phyloP scores from a whole-genome alignment of 2,113 vertebrate genomes.

The Pangasianodon gigas region DNA sequence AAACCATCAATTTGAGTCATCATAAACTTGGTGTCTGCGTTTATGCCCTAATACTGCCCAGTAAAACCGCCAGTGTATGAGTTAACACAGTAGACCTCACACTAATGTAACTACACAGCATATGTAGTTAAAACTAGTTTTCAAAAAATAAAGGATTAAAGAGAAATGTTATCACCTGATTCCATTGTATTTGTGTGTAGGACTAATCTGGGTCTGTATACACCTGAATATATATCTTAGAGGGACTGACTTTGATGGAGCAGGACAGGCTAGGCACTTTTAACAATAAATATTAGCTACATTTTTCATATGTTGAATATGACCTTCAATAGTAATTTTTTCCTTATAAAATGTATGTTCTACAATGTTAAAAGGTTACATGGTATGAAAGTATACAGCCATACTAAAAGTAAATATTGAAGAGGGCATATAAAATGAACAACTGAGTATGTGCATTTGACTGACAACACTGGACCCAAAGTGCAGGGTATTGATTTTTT shows the following conservation, averaged over 20 bases:
- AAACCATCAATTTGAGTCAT: constrained; percentile 8
- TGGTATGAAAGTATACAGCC: background rate
- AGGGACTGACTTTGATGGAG: background rate
- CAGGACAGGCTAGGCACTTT: background rate
- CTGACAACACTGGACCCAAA: constrained; percentile 33
- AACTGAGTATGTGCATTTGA: constrained; percentile 32
- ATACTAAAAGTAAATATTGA: constrained; percentile 13
- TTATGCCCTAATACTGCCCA: background rate
- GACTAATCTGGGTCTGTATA: background rate
- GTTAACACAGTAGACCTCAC: background rate
- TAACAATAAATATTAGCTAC: background rate
- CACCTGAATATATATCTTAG: background rate
- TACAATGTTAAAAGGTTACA: constrained; percentile 3
- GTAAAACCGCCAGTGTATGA: background rate
- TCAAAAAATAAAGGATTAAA: background rate
- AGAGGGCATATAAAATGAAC: background rate
- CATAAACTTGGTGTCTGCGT: background rate
- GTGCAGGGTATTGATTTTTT: constrained; percentile 8
- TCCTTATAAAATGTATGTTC: background rate
- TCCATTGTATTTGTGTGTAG: background rate
- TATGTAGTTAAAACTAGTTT: background rate
- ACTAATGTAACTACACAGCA: background rate
- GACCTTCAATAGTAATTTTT: background rate
- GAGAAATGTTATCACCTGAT: background rate
- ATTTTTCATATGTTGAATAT: background rate